Base-by-base conservation (phyloP, 2,888 invertebrate genomes). In the Sialis lutaria region DNA sequence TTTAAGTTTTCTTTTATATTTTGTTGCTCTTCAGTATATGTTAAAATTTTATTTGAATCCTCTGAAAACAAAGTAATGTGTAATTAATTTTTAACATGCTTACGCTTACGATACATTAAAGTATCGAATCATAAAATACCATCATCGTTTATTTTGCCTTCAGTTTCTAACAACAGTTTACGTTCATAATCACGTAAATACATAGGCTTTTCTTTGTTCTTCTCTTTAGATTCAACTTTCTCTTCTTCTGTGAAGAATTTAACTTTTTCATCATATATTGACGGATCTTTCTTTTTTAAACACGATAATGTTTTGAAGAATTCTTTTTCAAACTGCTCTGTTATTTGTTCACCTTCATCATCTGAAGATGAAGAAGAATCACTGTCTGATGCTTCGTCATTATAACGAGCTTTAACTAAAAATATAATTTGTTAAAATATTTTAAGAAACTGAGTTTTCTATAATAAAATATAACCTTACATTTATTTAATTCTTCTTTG, bases 261-360 rank as follows among this genome's bases (percentile, higher is more conserved):
- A 33, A 74, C 73, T 46, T 74, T 70, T 39, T 80, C 73, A 58
- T 93, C 79, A 64, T 96, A 96, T 52, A 95, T 92, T 54, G 75
- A 73, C 0, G 93, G 89, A 67, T 95, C 88, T 59, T 86, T 88
- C 42, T 77, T 84, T 62, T 93, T 95, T 42, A 97, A 64, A 45
- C 79, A 79, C 0, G 91, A 74, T 2, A 95, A 67, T 0, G 93
- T 85, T 64, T 84, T 85, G 40, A 89, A 78, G 64, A 97, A 97
- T 53, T 86, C 82, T 54, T 83, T 79, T 58, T 96, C 93, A 42
- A 81, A 67, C 53, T 79, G 73, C 55, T 79, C 73, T 0, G 78
- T 64, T 62, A 81, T 54, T 64, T 74, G 70, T 54, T 65, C 63
- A 45, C 68, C 73, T 53, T 74, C 77, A 55, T 75, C 74, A 48